Conservation (phyloP, 2,113 vertebrate genomes). For the Phalacrocorax brasilianus region DNA sequence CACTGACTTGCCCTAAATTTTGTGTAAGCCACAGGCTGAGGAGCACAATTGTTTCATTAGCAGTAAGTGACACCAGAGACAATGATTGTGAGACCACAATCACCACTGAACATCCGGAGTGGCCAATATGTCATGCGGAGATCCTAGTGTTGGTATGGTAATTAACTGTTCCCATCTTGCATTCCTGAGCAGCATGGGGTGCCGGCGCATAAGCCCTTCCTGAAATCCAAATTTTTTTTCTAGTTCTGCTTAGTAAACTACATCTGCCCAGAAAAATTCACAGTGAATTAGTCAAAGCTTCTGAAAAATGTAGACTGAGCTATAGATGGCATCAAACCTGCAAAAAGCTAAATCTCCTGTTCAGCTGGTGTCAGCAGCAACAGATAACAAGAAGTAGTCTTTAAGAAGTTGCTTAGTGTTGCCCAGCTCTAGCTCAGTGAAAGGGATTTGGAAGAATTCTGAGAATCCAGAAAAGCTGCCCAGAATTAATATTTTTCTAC, state of each 20-base stretch:
- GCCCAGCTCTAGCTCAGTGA: neutral
- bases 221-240: neutral
- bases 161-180: neutral
- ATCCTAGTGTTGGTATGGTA: neutral
- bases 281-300: neutral
- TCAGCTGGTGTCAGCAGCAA: neutral
- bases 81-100: neutral
- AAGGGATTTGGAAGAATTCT: neutral
- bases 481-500: neutral
- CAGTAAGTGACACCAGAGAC: neutral
- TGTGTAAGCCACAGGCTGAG: neutral
- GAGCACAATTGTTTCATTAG: neutral
- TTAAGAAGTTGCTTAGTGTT: neutral
- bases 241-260: neutral
- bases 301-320: neutral
- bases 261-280: neutral
- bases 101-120: neutral
- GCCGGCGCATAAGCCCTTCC: rapidly evolving
- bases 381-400: neutral
- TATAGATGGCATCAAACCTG: neutral
- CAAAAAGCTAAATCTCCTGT: neutral
- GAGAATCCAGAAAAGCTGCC: neutral
- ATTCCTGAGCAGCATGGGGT: neutral
- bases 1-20: neutral
- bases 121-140: neutral